Evolutionary conservation across 2,888 invertebrate genomes (phyloP).

Genomic region (Hylaea fasciaria): DNA sequence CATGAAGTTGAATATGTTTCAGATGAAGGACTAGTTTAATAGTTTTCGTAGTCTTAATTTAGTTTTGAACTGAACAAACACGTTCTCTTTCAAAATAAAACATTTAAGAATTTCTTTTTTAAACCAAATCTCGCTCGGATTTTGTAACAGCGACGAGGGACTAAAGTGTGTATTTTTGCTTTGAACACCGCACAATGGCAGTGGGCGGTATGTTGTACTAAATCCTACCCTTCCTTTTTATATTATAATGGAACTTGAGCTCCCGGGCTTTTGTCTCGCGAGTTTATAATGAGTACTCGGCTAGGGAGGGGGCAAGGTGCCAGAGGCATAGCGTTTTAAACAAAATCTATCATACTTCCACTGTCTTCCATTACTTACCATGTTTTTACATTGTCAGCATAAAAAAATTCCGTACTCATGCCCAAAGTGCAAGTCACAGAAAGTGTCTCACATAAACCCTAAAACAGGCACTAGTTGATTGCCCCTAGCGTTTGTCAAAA

Average conservation of each 20-base stretch:
- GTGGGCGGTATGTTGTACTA: conserved; percentile 25
- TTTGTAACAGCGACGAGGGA: background rate
- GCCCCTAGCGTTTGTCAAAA: no score
- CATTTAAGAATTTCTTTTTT: background rate
- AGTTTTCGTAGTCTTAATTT: background rate
- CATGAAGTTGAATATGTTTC: background rate
- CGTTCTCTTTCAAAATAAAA: background rate
- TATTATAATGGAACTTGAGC: conserved; percentile 55
- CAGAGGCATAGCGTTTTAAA: conserved; percentile 10
- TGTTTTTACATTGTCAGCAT: no score
- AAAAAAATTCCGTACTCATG: no score
- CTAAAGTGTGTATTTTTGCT: conserved; percentile 6
- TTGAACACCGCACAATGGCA: conserved; percentile 7
- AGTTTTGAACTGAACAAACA: background rate
- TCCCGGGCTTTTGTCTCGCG: conserved; percentile 51
- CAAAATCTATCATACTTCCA: background rate
- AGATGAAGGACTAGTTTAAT: background rate
- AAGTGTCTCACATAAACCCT: no score
- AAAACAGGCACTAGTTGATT: no score
- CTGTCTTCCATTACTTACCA: background rate
- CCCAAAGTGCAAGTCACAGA: no score
- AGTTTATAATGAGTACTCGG: conserved; percentile 53
- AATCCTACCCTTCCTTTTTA: conserved; percentile 51
- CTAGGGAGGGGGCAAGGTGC: conserved; percentile 7
- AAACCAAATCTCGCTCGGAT: background rate